Conservation (phyloP, 2,797 vertebrate species). For the Salmo trutta region DNA sequence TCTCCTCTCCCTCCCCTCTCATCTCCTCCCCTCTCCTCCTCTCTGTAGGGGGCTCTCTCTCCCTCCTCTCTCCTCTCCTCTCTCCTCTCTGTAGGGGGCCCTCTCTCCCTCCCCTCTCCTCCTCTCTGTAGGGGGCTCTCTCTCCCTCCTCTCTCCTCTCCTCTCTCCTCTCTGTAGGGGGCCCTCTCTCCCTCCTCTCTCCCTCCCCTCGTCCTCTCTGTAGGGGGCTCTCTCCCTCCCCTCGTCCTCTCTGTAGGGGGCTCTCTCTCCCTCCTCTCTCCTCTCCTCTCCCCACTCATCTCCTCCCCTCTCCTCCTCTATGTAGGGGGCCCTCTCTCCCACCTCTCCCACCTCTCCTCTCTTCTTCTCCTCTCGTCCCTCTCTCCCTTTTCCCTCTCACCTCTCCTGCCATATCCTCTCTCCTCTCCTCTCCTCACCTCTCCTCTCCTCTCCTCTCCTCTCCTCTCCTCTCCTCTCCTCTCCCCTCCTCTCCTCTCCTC, state of each 20-base stretch:
- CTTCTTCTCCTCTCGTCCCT: no score
- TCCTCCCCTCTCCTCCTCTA: not conserved
- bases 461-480: no score
- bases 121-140: not conserved
- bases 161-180: slow-evolving; percentile 6
- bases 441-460: no score
- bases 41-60: not conserved
- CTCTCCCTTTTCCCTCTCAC: not conserved
- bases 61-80: not conserved
- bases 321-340: no score
- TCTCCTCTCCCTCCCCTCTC: no score
- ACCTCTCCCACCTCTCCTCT: not conserved
- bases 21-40: not conserved
- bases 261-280: slow-evolving; percentile 5
- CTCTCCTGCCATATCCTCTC: not conserved
- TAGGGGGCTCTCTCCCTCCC: not conserved
- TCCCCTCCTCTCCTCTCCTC: not conserved
- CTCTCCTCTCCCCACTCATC: not conserved
- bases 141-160: not conserved
- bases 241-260: no score
- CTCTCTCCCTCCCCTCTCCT: not conserved
- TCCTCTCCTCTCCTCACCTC: no score
- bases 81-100: not conserved
- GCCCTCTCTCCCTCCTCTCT: not conserved
- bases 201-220: not conserved